Conservation (phyloP, 1,140 invertebrate species). For the Brachionus koreanus region DNA sequence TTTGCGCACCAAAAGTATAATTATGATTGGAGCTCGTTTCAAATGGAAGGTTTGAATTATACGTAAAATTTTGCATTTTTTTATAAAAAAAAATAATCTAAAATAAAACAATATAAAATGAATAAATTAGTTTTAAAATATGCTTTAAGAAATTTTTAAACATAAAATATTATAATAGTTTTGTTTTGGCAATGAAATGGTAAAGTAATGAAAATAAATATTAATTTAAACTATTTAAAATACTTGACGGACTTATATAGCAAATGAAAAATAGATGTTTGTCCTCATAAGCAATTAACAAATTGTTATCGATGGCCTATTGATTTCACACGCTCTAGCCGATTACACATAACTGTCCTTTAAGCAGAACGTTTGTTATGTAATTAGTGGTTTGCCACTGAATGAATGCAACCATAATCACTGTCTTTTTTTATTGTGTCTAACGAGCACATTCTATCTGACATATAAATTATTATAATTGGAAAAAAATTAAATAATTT, state of each 20-base stretch:
- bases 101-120: neutral
- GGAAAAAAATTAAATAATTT: neutral
- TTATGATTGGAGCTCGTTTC: neutral
- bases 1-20: neutral
- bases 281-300: neutral
- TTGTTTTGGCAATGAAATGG: neutral
- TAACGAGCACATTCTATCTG: neutral
- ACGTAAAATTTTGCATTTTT: constrained; percentile 12
- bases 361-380: neutral
- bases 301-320: neutral
- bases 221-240: neutral
- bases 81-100: neutral
- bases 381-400: neutral
- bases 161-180: constrained; percentile 20
- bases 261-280: neutral
- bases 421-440: neutral
- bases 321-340: neutral
- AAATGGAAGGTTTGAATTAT: neutral
- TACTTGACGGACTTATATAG: neutral
- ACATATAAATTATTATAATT: constrained; percentile 2
- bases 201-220: neutral
- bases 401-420: neutral
- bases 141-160: neutral
- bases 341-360: neutral
- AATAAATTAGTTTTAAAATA: constrained; percentile 12